Percentiles rank a stretch among this genome's conserved stretches.
Evolutionary conservation across 2,888 invertebrate species (phyloP).

Genomic region (Acronicta aceris): DNA sequence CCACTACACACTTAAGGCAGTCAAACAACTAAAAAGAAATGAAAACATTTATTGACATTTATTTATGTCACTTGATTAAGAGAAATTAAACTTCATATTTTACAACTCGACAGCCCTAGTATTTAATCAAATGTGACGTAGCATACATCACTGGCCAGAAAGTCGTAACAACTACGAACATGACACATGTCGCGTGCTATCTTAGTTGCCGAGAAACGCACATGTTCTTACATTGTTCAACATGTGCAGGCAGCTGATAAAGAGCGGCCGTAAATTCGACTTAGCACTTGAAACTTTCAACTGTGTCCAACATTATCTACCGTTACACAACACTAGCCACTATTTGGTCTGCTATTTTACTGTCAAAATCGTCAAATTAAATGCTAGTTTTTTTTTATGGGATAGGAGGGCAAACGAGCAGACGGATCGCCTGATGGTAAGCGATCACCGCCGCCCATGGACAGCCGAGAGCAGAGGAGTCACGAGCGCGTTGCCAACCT

Average conservation of each 20-base stretch:
- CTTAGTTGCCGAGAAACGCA: constrained; percentile 36
- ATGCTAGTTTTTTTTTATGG: too few relatives aligned
- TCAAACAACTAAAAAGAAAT: too few relatives aligned
- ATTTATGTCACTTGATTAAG: constrained; percentile 3
- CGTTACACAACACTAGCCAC: constrained; percentile 28
- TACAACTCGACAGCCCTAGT: constrained; percentile 8
- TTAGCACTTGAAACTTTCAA: constrained; percentile 47
- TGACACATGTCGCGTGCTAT: constrained; percentile 37
- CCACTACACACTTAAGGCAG: too few relatives aligned
- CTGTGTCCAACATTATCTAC: constrained; percentile 40
- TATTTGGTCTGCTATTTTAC: too few relatives aligned
- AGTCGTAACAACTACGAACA: constrained; percentile 19
- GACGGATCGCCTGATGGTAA: too few relatives aligned
- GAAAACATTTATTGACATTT: too few relatives aligned
- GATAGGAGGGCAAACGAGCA: too few relatives aligned
- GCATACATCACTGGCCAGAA: constrained; percentile 18
- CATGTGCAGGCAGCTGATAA: constrained; percentile 57
- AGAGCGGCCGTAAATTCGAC: constrained; percentile 55
- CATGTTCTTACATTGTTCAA: constrained; percentile 42
- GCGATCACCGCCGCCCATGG: too few relatives aligned
- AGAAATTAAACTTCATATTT: constrained; percentile 21
- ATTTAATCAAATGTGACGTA: constrained; percentile 32
- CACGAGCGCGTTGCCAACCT: too few relatives aligned
- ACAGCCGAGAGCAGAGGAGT: too few relatives aligned
- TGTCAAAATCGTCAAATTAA: too few relatives aligned